A percentile compares a stretch with the other conserved stretches of the same genome.
Evolutionary conservation across 2,113 vertebrate species (phyloP).

Genomic region (Acrocephalus kingi): DNA sequence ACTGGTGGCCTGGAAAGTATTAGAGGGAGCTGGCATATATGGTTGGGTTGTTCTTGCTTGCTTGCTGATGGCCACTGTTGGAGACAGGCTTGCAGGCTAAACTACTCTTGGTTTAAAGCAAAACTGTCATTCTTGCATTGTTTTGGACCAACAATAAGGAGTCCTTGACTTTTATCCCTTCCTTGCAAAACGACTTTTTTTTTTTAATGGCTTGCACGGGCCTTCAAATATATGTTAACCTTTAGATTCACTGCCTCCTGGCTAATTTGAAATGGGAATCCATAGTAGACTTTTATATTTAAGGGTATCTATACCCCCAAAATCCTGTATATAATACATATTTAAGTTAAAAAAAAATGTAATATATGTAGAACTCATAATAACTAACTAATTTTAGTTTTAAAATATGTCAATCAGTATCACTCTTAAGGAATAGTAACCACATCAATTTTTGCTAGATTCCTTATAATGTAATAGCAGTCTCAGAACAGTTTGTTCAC

Average conservation of each 20-base stretch:
- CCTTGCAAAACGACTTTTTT: background rate
- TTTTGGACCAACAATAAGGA: background rate
- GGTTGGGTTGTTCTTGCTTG: background rate
- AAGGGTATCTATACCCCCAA: fast-evolving
- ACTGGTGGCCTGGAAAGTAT: background rate
- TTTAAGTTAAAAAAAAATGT: background rate
- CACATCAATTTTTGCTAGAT: background rate
- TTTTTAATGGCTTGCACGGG: background rate
- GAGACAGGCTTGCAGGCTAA: background rate
- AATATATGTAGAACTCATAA: background rate
- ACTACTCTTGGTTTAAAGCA: background rate
- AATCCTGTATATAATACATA: background rate
- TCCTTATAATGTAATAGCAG: background rate
- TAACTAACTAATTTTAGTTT: background rate
- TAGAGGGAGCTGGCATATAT: background rate
- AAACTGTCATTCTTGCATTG: background rate
- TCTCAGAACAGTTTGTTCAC: background rate
- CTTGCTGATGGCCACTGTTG: background rate
- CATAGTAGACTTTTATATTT: background rate
- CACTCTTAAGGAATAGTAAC: background rate
- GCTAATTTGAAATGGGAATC: background rate
- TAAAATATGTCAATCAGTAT: background rate
- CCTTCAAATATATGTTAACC: background rate
- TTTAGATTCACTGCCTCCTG: background rate
- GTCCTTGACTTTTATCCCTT: background rate